phyloP scores from a whole-genome alignment of 2,113 vertebrate genomes.

The Triplophysa siluroides region DNA sequence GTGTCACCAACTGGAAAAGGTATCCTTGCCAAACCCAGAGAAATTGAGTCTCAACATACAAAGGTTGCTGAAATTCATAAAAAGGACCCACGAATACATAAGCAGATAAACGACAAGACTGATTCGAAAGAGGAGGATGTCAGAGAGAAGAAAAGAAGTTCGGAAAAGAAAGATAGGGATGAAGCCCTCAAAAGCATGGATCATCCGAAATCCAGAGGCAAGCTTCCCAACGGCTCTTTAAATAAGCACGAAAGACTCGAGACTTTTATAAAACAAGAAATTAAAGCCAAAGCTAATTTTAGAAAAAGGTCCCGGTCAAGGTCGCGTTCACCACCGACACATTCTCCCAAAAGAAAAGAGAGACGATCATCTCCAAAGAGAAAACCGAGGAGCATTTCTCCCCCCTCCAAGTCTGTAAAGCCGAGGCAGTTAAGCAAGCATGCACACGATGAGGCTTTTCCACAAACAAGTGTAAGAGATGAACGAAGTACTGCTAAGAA shows the following conservation, averaged over 20 bases:
- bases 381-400: conserved; percentile 80
- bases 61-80: conserved; percentile 79
- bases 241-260: conserved; percentile 80
- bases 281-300: conserved; percentile 79
- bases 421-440: conserved; percentile 75
- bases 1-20: conserved; percentile 83
- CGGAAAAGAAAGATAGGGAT: conserved; percentile 88
- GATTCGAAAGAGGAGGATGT: conserved; percentile 79
- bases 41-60: conserved; percentile 70
- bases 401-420: conserved; percentile 81
- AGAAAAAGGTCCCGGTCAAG: conserved; percentile 87
- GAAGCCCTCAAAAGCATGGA: conserved; percentile 75
- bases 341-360: conserved; percentile 89
- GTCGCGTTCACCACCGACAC: conserved; percentile 81
- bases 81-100: conserved; percentile 88
- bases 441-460: conserved; percentile 70
- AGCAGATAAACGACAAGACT: conserved; percentile 82
- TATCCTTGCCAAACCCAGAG: conserved; percentile 74
- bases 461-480: conserved; percentile 67
- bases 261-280: conserved; percentile 74
- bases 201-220: conserved; percentile 79
- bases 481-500: conserved; percentile 78
- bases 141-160: conserved; percentile 84
- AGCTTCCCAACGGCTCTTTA: conserved; percentile 83
- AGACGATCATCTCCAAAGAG: conserved; percentile 85